A percentile compares a stretch with the other conserved stretches of the same genome.
Conservation (phyloP, 2,888 invertebrate species). For the Pteria penguin region DNA sequence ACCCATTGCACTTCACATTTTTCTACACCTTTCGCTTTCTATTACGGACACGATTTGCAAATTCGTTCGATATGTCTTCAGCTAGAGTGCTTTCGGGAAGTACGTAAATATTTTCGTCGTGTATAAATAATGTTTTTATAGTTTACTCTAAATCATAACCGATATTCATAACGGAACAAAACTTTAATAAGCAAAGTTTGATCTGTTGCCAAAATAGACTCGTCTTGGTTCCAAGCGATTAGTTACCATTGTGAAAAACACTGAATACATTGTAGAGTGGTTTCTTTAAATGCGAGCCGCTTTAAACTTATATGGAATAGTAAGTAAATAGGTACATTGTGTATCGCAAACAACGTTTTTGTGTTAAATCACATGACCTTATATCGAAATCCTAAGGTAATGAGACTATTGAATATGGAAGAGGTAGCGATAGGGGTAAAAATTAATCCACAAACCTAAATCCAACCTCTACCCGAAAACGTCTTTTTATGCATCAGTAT, state of each 20-base stretch:
- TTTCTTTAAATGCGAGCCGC: neutral
- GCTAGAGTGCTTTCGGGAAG: too few relatives aligned
- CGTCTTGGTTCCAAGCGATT: neutral
- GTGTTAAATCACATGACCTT: constrained; percentile 28
- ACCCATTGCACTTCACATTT: too few relatives aligned
- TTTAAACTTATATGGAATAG: constrained; percentile 1
- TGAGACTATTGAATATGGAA: constrained; percentile 11
- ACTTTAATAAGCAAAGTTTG: constrained; percentile 10
- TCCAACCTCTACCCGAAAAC: too few relatives aligned
- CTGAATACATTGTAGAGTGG: neutral
- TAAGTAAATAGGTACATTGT: constrained; percentile 28
- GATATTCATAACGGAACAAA: constrained; percentile 11
- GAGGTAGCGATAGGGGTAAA: neutral
- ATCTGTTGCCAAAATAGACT: constrained; percentile 14
- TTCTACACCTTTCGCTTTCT: too few relatives aligned
- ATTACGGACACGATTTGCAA: too few relatives aligned
- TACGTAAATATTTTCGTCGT: neutral
- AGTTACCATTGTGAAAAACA: neutral
- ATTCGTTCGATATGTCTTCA: too few relatives aligned
- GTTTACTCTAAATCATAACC: constrained; percentile 16
- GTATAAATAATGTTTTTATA: constrained; percentile 4
- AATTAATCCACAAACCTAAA: neutral
- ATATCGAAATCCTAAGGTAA: constrained; percentile 14
- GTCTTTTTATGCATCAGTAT: too few relatives aligned
- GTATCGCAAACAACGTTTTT: constrained; percentile 21